A percentile compares a stretch with the other conserved stretches of the same genome.
Conservation (phyloP, 2,888 invertebrate genomes). For the Rhimphoctona megacephalus region DNA sequence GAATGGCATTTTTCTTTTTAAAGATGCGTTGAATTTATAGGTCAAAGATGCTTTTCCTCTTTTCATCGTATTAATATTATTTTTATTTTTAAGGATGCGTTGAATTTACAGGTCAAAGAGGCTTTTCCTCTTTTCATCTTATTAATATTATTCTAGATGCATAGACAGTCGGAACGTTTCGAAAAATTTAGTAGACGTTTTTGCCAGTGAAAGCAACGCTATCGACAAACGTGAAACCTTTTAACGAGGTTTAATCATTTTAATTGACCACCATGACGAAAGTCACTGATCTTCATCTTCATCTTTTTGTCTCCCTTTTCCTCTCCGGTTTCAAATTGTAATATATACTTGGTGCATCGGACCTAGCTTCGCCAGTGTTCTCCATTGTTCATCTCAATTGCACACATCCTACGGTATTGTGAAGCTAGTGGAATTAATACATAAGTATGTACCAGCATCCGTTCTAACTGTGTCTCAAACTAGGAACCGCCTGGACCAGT, state of each 20-base stretch:
- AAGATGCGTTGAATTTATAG: not conserved
- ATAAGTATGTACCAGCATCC: conserved; percentile 59
- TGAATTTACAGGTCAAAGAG: not conserved
- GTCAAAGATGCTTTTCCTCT: conserved; percentile 6
- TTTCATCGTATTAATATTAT: not conserved
- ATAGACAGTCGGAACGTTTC: not conserved
- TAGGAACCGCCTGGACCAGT: not conserved
- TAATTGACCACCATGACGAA: conserved; percentile 67
- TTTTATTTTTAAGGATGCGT: not conserved
- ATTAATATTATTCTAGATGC: not conserved
- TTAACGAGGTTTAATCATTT: conserved; percentile 65
- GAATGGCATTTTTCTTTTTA: not conserved
- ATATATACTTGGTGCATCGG: conserved; percentile 27
- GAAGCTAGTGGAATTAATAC: conserved; percentile 46
- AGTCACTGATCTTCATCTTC: conserved; percentile 59
- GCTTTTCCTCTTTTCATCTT: not conserved
- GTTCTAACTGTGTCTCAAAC: conserved; percentile 26
- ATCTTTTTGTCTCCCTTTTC: conserved; percentile 13
- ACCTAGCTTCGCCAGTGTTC: not conserved
- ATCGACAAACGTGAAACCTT: conserved; percentile 40
- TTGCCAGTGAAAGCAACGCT: conserved; percentile 31
- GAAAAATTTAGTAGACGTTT: not conserved
- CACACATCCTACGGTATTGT: conserved; percentile 52
- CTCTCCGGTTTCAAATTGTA: conserved; percentile 11
- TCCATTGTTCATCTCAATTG: conserved; percentile 54